These are phyloP conservation scores for Sebastes ruberrimus DNA, from an alignment of 2,797 vertebrate species.

Conservation along the genomic window DNA sequence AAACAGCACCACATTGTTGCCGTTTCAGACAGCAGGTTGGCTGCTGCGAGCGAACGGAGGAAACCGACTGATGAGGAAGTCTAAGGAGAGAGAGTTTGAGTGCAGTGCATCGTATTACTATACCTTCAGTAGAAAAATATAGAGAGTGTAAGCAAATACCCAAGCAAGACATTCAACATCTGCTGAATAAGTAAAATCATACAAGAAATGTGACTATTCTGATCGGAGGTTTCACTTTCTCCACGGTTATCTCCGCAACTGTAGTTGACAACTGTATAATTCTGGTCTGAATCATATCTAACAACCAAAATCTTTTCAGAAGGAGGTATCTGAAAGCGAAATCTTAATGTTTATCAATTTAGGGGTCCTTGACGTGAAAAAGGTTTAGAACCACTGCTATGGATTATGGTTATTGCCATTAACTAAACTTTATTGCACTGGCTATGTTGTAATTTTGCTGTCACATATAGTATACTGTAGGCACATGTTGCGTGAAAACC, in stretches of 20 bases:
- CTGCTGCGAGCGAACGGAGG: conserved; percentile 37
- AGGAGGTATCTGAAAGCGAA: too few relatives aligned
- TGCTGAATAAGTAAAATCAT: neutral
- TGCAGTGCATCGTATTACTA: conserved; percentile 2
- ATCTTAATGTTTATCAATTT: too few relatives aligned
- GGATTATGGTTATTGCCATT: neutral
- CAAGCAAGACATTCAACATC: neutral
- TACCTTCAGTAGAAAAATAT: conserved; percentile 16
- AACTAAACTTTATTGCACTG: neutral
- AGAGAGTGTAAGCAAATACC: conserved; percentile 11
- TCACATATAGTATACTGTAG: neutral
- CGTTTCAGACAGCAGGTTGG: conserved; percentile 36
- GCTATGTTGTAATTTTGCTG: neutral
- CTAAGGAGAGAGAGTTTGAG: conserved; percentile 4
- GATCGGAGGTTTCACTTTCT: too few relatives aligned
- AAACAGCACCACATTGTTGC: conserved; percentile 44
- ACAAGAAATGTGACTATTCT: neutral
- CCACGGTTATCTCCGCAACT: too few relatives aligned
- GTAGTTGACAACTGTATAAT: too few relatives aligned
- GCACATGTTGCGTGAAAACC: neutral
- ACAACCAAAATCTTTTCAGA: too few relatives aligned
- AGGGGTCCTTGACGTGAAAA: too few relatives aligned
- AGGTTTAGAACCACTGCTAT: too few relatives aligned
- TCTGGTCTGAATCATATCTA: too few relatives aligned
- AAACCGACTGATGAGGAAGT: conserved; percentile 24